Conservation (phyloP, 2,113 vertebrate species). For the Prolemur simus region DNA sequence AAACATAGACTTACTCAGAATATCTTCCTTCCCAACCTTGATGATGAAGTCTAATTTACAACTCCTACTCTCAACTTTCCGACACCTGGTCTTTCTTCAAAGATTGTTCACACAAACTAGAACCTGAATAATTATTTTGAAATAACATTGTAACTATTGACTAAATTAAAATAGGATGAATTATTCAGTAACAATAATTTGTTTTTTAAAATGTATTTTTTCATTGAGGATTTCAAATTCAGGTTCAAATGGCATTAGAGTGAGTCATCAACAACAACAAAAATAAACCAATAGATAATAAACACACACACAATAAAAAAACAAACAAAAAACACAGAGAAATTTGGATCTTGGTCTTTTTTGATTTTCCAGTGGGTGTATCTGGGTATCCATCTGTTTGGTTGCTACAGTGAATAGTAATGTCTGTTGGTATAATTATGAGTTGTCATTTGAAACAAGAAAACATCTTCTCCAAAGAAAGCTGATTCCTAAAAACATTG, state of each 20-base stretch:
- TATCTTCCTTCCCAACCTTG: not conserved
- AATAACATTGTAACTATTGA: not conserved
- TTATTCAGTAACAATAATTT: not conserved
- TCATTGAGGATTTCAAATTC: conserved; percentile 15
- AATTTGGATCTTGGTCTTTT: not conserved
- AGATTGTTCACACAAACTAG: not conserved
- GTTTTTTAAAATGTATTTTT: not conserved
- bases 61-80: not conserved
- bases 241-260: not conserved
- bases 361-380: not conserved
- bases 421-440: conserved; percentile 2
- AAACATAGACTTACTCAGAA: not conserved
- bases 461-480: conserved; percentile 28
- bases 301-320: not conserved
- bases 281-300: not conserved
- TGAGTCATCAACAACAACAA: not conserved
- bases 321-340: not conserved
- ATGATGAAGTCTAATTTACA: not conserved
- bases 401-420: not conserved
- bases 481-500: conserved; percentile 13
- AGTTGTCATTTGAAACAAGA: conserved; percentile 48
- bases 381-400: not conserved
- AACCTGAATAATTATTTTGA: conserved; percentile 44
- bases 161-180: conserved; percentile 20
- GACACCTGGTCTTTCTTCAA: conserved; percentile 1